phyloP scores from a whole-genome alignment of 1,140 invertebrate species.

The Frieseomelitta varia region DNA sequence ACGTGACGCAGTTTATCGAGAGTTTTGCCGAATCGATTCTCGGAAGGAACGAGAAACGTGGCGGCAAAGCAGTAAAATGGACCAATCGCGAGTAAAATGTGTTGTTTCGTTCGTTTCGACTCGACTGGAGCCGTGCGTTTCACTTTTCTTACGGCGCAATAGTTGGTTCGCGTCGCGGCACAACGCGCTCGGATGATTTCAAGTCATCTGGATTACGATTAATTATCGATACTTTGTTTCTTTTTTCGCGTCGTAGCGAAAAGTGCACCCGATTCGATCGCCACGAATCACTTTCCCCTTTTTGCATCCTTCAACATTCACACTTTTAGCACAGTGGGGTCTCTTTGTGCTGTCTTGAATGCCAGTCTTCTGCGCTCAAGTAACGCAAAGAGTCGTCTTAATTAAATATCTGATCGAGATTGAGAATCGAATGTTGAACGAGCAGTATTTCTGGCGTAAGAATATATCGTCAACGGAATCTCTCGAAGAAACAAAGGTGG shows the following conservation, averaged over 20 bases:
- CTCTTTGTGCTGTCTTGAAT: conserved; percentile 33
- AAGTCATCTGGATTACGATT: conserved; percentile 63
- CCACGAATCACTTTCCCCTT: conserved; percentile 48
- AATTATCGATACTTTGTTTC: conserved; percentile 51
- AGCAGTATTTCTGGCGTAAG: not conserved
- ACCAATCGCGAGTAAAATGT: not conserved
- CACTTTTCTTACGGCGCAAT: conserved; percentile 23
- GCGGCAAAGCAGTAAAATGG: too few species aligned
- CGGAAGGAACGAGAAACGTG: too few species aligned
- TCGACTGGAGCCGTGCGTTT: not conserved
- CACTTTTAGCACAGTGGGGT: conserved; percentile 53
- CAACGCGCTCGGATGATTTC: conserved; percentile 57
- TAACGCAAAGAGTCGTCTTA: not conserved
- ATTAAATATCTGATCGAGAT: not conserved
- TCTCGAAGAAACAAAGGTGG: conserved; percentile 21
- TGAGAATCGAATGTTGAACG: not conserved
- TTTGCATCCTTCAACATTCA: conserved; percentile 45
- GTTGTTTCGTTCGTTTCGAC: not conserved
- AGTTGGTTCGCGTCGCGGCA: conserved; percentile 1
- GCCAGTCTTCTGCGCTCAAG: not conserved
- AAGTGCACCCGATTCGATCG: conserved; percentile 46
- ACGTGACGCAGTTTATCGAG: not conserved
- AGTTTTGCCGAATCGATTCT: conserved; percentile 10
- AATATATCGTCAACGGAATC: not conserved
- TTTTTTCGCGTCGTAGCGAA: conserved; percentile 36